Percentiles rank a stretch among this genome's conserved stretches.
Evolutionary conservation across 2,888 invertebrate species (phyloP).

Genomic region (Caenorhabditis sp.): DNA sequence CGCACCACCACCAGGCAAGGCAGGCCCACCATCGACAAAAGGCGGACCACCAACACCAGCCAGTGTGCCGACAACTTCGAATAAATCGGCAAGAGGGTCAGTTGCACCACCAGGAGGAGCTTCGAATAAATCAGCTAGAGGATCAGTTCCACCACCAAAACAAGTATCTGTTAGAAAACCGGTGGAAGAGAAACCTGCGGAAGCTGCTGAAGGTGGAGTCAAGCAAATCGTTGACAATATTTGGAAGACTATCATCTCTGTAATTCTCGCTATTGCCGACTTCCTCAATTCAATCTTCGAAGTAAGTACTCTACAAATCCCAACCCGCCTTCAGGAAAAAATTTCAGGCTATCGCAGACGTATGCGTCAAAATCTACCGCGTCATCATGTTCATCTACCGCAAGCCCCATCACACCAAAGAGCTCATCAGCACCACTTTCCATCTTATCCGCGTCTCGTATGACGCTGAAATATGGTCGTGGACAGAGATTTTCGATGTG

Average conservation of each 20-base stretch:
- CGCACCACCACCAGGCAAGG: neutral
- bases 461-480: constrained; percentile 37
- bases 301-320: neutral
- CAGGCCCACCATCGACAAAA: neutral
- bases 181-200: neutral
- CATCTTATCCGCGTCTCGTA: constrained; percentile 30
- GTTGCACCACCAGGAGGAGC: neutral
- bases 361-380: constrained; percentile 17
- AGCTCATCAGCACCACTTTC: constrained; percentile 18
- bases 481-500: constrained; percentile 20
- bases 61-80: neutral
- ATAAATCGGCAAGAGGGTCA: neutral
- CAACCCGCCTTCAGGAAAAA: too few relatives aligned
- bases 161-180: neutral
- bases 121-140: neutral
- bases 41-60: neutral
- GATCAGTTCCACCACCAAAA: neutral
- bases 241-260: neutral
- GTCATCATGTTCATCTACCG: constrained; percentile 26
- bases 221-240: neutral
- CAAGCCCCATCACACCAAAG: constrained; percentile 25
- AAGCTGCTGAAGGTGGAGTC: neutral
- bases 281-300: neutral
- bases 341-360: constrained; percentile 5
- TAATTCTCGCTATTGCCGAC: neutral